Evolutionary conservation across 1,140 invertebrate species (phyloP).

Genomic region (Pomacea maculata): DNA sequence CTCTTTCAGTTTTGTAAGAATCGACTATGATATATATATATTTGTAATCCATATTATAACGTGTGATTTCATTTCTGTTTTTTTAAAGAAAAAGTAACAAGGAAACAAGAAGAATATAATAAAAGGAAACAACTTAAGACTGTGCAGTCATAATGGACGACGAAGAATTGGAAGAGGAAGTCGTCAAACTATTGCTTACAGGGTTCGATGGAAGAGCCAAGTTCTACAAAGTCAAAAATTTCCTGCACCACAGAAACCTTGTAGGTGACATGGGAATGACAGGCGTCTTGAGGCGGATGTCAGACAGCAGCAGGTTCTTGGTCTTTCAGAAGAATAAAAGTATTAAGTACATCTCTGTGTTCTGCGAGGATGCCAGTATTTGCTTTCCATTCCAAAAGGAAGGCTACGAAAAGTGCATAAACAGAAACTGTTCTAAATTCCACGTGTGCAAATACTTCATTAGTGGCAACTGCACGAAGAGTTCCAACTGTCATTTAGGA

Average conservation of each 20-base stretch:
- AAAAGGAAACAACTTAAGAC: too few species aligned
- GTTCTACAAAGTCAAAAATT: not conserved
- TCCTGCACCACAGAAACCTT: not conserved
- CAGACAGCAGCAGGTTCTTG: not conserved
- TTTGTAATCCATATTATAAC: too few species aligned
- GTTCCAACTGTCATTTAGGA: not conserved
- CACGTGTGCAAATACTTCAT: slow-evolving; percentile 9
- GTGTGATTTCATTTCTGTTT: too few species aligned
- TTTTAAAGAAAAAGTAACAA: too few species aligned
- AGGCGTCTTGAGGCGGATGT: not conserved
- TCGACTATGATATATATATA: too few species aligned
- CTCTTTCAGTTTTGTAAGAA: too few species aligned
- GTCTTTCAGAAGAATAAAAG: not conserved
- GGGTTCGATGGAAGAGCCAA: slow-evolving; percentile 9
- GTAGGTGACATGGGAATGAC: not conserved
- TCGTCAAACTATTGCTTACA: slow-evolving; percentile 6
- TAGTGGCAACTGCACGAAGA: not conserved
- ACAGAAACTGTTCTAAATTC: not conserved
- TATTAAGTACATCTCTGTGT: not conserved
- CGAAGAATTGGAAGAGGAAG: not conserved
- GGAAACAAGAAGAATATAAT: too few species aligned
- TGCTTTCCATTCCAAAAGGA: slow-evolving; percentile 2
- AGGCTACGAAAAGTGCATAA: not conserved
- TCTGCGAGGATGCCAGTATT: not conserved
- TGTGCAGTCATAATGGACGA: too few species aligned